Base-by-base conservation (phyloP, 2,888 invertebrate genomes). In the Andrena marginata region DNA sequence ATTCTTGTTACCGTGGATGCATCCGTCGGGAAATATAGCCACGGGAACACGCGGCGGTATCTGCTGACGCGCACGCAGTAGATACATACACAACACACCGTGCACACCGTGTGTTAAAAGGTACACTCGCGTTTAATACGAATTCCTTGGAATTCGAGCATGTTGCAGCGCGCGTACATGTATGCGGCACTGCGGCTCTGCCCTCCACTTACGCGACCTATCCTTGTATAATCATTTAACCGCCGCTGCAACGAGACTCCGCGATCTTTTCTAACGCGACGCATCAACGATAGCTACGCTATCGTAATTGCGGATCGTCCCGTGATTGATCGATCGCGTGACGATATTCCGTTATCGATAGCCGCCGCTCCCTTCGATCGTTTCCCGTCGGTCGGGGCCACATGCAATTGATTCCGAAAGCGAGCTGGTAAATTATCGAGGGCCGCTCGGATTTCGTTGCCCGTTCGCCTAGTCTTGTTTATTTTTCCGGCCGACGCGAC, bases 11-110 rank as follows among this genome's bases (percentile, higher is more conserved):
- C 33, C 13, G 67, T 20, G 62, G 69, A 68, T 71, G 70, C 56
- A 67, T 67, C 85, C 85, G 78, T 77, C 85, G 85, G 78, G 84
- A 78, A 84, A 81, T 76, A 76, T 33, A 71, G 51, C 20, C 59
- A 54, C 20, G 62, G 10, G 26, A 20, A 23, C n/a, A 64, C 48
- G 67, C 60, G 67, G 51, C 35, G 20, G 23, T 59, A 23, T 49
- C 63, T 48, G 51, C 59, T 26, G 65, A 60, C 59, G 60, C 49
- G 33, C 60, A 51, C 68, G 31, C 49, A 56, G 10, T 60, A 42
- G 42, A 16, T 42, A 16, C 42, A 42, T 0, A 42, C 42, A 42
- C 42, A 16, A 10, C 23, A 59, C 64, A 48, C 1, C n/a, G 26
- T 26, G 31, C 23, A 59, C 64, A 48, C 2, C n/a, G 29, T 26